Evolutionary conservation across 2,113 vertebrate species (phyloP).

Genomic region (Brachyhypopomus occidentalis): DNA sequence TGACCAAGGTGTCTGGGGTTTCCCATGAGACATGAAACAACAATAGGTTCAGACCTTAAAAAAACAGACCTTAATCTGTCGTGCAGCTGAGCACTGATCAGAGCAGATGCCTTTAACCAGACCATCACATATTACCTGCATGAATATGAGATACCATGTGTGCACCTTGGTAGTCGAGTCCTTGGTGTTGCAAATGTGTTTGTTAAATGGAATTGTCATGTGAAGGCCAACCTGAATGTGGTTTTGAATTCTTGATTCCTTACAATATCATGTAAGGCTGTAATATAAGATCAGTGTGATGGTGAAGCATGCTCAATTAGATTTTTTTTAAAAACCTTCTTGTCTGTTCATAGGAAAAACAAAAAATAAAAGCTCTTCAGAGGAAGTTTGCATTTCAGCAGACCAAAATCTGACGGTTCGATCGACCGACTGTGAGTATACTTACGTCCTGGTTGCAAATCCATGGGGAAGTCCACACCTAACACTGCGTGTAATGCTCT

Average conservation of each 20-base stretch:
- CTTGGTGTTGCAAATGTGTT: no score
- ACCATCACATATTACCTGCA: no score
- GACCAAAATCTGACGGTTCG: not conserved
- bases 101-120: no score
- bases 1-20: not conserved
- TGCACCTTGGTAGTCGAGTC: no score
- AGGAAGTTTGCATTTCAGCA: not conserved
- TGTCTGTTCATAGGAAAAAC: slow-evolving; percentile 3
- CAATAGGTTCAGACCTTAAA: no score
- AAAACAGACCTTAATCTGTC: not conserved
- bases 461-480: not conserved
- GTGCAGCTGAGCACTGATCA: not conserved
- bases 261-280: no score
- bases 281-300: not conserved
- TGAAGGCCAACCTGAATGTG: not conserved
- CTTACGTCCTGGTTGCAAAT: not conserved
- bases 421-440: slow-evolving; percentile 7
- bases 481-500: not conserved
- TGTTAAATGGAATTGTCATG: not conserved
- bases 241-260: no score
- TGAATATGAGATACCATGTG: no score
- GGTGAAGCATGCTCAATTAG: not conserved
- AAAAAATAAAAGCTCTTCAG: no score
- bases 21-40: slow-evolving; percentile 2
- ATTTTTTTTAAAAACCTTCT: not conserved